Evolutionary conservation across 2,113 vertebrate species (phyloP).

Genomic region (Nymphicus hollandicus): DNA sequence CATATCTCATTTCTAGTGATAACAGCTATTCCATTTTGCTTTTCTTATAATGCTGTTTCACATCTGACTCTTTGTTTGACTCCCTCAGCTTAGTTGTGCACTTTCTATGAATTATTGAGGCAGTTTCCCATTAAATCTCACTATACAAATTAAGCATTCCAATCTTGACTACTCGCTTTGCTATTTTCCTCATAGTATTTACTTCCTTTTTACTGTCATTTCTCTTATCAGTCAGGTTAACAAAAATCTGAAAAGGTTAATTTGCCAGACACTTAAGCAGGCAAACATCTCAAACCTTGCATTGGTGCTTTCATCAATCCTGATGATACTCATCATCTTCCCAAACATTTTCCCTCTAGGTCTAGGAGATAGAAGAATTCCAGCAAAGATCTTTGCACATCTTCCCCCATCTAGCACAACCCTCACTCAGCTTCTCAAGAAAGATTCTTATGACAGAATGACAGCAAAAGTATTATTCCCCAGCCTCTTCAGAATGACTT

Average conservation of each 20-base stretch:
- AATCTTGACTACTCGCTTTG: not conserved
- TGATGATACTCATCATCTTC: not conserved
- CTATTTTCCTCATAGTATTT: not conserved
- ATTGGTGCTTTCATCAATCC: not conserved
- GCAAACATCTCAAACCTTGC: not conserved
- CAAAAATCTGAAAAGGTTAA: not conserved
- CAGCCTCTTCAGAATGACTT: not conserved
- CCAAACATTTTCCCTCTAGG: not conserved
- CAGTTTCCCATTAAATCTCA: not conserved
- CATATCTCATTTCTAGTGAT: not conserved
- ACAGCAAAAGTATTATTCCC: not conserved
- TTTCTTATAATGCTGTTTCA: conserved; percentile 8
- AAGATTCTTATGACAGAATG: not conserved
- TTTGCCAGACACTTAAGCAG: not conserved
- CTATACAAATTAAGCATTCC: not conserved
- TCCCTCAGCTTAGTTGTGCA: conserved; percentile 20
- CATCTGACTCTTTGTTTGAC: conserved; percentile 43
- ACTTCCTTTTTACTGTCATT: not conserved
- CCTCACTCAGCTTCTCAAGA: not conserved
- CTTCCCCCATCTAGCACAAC: not conserved
- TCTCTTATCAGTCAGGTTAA: not conserved
- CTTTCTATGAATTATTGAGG: conserved; percentile 8
- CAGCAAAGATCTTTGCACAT: not conserved
- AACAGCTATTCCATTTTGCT: conserved; percentile 16
- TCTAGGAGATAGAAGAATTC: not conserved